A percentile compares a stretch with the other conserved stretches of the same genome.
phyloP scores from a whole-genome alignment of 2,888 invertebrate genomes.

The Lycaena phlaeas region DNA sequence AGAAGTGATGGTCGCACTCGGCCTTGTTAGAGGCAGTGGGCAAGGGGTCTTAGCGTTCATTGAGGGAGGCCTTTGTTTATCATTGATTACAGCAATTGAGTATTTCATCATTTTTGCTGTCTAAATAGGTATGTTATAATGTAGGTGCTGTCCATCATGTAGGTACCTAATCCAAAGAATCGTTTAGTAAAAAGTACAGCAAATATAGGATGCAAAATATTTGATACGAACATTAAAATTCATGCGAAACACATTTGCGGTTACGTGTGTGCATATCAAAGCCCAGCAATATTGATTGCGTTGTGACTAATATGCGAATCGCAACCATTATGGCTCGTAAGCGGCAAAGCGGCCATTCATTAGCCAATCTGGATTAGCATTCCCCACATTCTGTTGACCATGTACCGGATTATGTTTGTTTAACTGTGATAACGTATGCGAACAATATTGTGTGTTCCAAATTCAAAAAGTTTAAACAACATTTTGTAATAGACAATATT shows the following conservation, averaged over 20 bases:
- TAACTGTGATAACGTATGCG: slow-evolving; percentile 13
- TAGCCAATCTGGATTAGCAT: slow-evolving; percentile 30
- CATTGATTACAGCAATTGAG: no score
- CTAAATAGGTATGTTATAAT: no score
- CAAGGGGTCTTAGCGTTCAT: no score
- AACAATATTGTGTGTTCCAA: not conserved
- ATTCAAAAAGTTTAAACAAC: not conserved
- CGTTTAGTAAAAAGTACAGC: no score
- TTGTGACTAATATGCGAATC: slow-evolving; percentile 21
- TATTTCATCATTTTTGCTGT: no score
- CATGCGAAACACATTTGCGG: slow-evolving; percentile 14
- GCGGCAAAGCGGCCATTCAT: slow-evolving; percentile 26
- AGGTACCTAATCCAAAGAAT: no score
- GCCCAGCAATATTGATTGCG: slow-evolving; percentile 21
- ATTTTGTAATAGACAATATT: no score
- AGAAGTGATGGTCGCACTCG: no score
- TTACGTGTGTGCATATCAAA: slow-evolving; percentile 19
- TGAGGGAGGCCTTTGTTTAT: no score
- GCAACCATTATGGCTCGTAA: slow-evolving; percentile 14
- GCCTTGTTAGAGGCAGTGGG: no score
- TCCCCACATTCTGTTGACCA: slow-evolving; percentile 19
- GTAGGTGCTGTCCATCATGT: no score
- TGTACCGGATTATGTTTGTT: slow-evolving; percentile 16
- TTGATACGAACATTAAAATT: slow-evolving; percentile 7
- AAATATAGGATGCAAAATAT: no score